Percentiles rank a stretch among this genome's conserved stretches.
Evolutionary conservation across 2,888 invertebrate species (phyloP).

Genomic region (Temnothorax ravouxi): DNA sequence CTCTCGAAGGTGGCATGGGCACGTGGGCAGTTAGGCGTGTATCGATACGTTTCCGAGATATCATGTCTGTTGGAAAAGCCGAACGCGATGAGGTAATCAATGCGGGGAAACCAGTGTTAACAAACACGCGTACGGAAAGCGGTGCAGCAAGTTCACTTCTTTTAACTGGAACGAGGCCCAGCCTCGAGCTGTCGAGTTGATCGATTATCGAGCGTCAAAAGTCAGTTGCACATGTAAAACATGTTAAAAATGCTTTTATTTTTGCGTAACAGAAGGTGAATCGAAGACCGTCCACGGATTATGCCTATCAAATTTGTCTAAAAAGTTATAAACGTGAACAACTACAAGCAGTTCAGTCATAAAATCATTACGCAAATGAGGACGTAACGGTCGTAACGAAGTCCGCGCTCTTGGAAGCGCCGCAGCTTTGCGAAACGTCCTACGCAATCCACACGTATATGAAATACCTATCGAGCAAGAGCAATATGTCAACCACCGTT

Average conservation of each 20-base stretch:
- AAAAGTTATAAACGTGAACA: constrained; percentile 13
- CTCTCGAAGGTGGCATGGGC: constrained; percentile 46
- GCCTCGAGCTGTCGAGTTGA: neutral
- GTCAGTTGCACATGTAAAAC: neutral
- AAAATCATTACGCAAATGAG: constrained; percentile 13
- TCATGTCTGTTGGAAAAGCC: constrained; percentile 56
- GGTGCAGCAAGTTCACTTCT: neutral
- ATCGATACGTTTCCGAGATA: constrained; percentile 59
- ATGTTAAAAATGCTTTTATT: neutral
- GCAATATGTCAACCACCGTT: constrained; percentile 30
- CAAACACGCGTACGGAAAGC: neutral
- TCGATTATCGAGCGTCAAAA: neutral
- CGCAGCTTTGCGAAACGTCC: constrained; percentile 6
- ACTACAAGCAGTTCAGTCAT: neutral
- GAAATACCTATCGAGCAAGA: constrained; percentile 23
- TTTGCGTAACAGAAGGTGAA: neutral
- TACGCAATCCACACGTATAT: constrained; percentile 12
- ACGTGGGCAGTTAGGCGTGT: constrained; percentile 58
- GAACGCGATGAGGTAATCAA: constrained; percentile 51
- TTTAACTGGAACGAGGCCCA: neutral
- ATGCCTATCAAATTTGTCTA: neutral
- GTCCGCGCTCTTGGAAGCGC: constrained; percentile 4
- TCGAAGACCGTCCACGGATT: neutral
- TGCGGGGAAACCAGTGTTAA: constrained; percentile 3
- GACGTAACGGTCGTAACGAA: neutral